These are phyloP conservation scores for Pristiophorus japonicus DNA, from an alignment of 2,113 vertebrate genomes.

Conservation along the genomic window DNA sequence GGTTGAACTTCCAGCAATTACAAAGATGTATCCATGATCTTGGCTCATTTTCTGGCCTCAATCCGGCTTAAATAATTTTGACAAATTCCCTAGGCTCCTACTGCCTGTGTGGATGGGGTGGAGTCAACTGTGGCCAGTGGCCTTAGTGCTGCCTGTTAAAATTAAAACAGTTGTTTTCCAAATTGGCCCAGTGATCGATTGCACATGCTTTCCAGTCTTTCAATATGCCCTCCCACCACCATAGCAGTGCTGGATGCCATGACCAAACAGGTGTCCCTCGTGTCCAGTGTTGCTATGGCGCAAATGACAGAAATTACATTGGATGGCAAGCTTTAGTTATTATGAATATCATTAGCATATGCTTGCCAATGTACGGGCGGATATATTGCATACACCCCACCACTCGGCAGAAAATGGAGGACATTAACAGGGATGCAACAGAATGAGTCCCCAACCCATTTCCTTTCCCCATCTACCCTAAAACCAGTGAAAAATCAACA, in stretches of 20 bases:
- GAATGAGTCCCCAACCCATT: not conserved
- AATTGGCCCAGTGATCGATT: not conserved
- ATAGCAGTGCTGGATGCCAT: not conserved
- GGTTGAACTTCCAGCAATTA: not conserved
- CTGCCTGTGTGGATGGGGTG: not conserved
- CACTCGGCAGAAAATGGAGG: not conserved
- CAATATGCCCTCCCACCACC: not conserved
- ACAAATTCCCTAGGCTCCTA: not conserved
- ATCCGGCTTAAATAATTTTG: not conserved
- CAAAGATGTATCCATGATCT: not conserved
- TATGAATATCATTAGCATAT: not conserved
- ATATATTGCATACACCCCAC: not conserved
- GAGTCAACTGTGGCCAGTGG: not conserved
- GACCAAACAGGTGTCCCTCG: not conserved
- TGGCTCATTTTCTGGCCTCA: not conserved
- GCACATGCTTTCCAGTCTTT: not conserved
- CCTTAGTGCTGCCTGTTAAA: not conserved
- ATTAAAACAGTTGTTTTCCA: not conserved
- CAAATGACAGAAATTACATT: not conserved
- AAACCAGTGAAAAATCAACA: not conserved
- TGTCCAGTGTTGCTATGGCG: not conserved
- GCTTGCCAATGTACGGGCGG: not conserved
- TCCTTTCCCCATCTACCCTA: not conserved
- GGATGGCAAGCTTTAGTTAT: not conserved
- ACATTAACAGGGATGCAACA: not conserved